Percentiles rank a stretch among this genome's conserved stretches.
Evolutionary conservation across 2,797 vertebrate genomes (phyloP).

Genomic region (Protosalanx chinensis): DNA sequence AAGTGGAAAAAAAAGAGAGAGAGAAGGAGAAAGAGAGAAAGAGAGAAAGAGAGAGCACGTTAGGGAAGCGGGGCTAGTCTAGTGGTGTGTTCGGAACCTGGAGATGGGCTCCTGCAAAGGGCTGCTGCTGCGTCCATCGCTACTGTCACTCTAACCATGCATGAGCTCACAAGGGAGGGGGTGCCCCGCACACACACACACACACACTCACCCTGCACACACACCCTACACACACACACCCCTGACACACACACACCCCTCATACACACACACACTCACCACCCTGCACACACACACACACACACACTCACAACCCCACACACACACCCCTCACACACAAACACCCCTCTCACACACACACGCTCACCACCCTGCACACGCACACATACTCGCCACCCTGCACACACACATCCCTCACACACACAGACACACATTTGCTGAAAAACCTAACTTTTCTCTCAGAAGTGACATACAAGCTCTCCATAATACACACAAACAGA

Average conservation of each 20-base stretch:
- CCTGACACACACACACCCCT: conserved; percentile 13
- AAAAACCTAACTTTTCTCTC: no score
- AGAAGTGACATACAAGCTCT: no score
- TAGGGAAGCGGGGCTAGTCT: conserved; percentile 44
- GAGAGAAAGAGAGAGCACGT: not conserved
- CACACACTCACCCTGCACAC: no score
- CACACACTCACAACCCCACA: conserved; percentile 22
- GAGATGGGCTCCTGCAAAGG: conserved; percentile 62
- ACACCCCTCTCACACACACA: no score
- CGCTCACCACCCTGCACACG: no score
- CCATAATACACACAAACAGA: no score
- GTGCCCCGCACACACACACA: conserved; percentile 20
- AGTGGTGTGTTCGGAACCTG: conserved; percentile 58
- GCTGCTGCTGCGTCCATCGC: conserved; percentile 72
- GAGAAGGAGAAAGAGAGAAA: conserved; percentile 19
- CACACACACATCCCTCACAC: no score
- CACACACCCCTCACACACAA: no score
- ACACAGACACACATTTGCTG: no score
- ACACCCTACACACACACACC: no score
- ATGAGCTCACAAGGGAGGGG: conserved; percentile 55
- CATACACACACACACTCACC: not conserved
- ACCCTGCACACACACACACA: not conserved
- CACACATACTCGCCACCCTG: no score
- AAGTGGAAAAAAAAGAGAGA: conserved; percentile 7
- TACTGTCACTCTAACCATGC: conserved; percentile 67